Percentiles rank a stretch among this genome's conserved stretches.
phyloP scores from a whole-genome alignment of 2,888 invertebrate genomes.

The Leptinotarsa rubiginosa region DNA sequence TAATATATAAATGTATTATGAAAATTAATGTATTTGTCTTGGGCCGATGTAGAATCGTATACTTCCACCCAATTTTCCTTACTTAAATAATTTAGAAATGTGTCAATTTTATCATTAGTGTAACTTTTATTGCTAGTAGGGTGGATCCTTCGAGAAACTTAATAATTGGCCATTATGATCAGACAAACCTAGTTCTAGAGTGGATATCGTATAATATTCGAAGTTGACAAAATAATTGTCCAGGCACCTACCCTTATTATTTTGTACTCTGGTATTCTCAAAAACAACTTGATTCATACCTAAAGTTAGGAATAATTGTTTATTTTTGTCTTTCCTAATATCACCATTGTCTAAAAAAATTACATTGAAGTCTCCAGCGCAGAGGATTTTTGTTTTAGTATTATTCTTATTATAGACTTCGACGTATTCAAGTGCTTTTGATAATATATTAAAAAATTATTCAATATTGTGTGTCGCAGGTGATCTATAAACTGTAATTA shows the following conservation, averaged over 20 bases:
- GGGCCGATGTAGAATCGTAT: no score
- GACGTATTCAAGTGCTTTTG: conserved; percentile 6
- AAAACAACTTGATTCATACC: neutral
- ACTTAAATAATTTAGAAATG: no score
- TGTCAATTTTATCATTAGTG: neutral
- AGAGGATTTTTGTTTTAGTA: neutral
- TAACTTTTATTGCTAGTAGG: neutral
- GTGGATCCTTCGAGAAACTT: neutral
- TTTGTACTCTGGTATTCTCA: neutral
- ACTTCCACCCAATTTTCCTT: no score
- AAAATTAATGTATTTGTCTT: neutral
- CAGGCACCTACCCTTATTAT: neutral
- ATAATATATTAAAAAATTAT: neutral
- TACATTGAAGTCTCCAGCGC: conserved; percentile 11
- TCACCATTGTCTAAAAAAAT: neutral
- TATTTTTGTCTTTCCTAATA: neutral
- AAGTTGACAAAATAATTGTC: no score
- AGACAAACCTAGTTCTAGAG: neutral
- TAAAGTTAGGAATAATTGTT: neutral
- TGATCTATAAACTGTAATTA: conserved; percentile 13
- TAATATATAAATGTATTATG: neutral
- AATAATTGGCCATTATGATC: neutral
- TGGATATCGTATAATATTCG: no score
- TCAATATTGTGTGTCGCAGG: conserved; percentile 12
- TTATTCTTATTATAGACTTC: no score